Conservation (phyloP, 1,140 invertebrate species). For the Nebria ingens region DNA sequence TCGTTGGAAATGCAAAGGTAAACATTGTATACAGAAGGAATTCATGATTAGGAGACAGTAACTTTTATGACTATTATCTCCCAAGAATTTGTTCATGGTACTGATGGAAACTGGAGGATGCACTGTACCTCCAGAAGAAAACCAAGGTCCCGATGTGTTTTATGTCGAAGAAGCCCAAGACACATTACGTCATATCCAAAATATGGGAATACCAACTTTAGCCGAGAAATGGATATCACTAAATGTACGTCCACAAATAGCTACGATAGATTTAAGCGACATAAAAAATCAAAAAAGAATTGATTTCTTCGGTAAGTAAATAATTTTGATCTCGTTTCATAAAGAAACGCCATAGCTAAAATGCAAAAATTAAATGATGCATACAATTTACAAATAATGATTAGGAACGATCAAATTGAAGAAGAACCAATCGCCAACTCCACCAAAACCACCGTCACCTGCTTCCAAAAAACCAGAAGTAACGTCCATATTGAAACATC, state of each 20-base stretch:
- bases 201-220: slow-evolving; percentile 48
- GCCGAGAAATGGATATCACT: slow-evolving; percentile 48
- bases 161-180: slow-evolving; percentile 61
- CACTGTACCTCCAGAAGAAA: slow-evolving; percentile 33
- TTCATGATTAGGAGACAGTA: too few species aligned
- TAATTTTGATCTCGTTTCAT: too few species aligned
- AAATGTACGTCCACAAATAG: slow-evolving; percentile 42
- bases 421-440: background rate
- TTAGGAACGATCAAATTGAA: background rate
- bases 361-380: background rate
- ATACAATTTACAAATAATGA: background rate
- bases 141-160: slow-evolving; percentile 45
- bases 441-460: slow-evolving; percentile 10
- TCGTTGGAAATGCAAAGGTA: slow-evolving; percentile 61
- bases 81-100: slow-evolving; percentile 47
- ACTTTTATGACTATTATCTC: slow-evolving; percentile 12
- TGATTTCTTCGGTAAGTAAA: slow-evolving; percentile 21
- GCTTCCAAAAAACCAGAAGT: slow-evolving; percentile 33
- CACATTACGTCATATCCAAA: slow-evolving; percentile 53
- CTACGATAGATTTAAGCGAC: slow-evolving; percentile 16
- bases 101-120: slow-evolving; percentile 59
- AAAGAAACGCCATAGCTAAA: background rate
- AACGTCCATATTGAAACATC: slow-evolving; percentile 45
- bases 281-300: slow-evolving; percentile 18
- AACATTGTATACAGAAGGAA: slow-evolving; percentile 12